Conservation (phyloP, 2,888 invertebrate species). For the Volucella zonaria region DNA sequence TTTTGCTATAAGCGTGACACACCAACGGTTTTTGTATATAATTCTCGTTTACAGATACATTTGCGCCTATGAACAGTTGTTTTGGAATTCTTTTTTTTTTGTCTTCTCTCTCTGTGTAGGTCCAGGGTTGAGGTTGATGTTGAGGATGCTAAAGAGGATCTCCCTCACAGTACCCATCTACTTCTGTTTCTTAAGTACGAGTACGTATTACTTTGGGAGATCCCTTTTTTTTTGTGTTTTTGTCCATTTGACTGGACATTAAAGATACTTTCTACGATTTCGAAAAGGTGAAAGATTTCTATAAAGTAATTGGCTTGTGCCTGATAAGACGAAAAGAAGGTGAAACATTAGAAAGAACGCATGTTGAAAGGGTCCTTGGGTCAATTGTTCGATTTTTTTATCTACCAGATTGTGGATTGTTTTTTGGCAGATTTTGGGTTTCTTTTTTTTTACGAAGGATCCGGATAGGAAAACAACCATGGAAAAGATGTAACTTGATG, state of each 20-base stretch:
- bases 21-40: slow-evolving; percentile 25
- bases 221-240: slow-evolving; percentile 20
- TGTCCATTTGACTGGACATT: slow-evolving; percentile 64
- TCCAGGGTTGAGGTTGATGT: background rate
- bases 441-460: background rate
- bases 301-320: slow-evolving; percentile 75
- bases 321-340: slow-evolving; percentile 74
- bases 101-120: background rate
- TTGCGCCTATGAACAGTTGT: slow-evolving; percentile 56
- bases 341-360: slow-evolving; percentile 15
- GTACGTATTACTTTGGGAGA: slow-evolving; percentile 10
- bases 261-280: slow-evolving; percentile 24
- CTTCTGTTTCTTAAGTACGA: slow-evolving; percentile 14
- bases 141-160: slow-evolving; percentile 16
- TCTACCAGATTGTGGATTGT: slow-evolving; percentile 79
- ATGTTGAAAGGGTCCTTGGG: slow-evolving; percentile 51
- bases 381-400: slow-evolving; percentile 71
- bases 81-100: slow-evolving; percentile 15
- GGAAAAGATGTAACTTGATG: slow-evolving; percentile 63
- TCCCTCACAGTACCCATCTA: background rate
- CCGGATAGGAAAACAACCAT: slow-evolving; percentile 55
- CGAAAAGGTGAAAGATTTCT: slow-evolving; percentile 65
- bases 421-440: slow-evolving; percentile 67
- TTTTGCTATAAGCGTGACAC: slow-evolving; percentile 51
- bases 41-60: slow-evolving; percentile 5